Evolutionary conservation across 2,888 invertebrate species (phyloP).

Genomic region (Agrilus cyanescens): DNA sequence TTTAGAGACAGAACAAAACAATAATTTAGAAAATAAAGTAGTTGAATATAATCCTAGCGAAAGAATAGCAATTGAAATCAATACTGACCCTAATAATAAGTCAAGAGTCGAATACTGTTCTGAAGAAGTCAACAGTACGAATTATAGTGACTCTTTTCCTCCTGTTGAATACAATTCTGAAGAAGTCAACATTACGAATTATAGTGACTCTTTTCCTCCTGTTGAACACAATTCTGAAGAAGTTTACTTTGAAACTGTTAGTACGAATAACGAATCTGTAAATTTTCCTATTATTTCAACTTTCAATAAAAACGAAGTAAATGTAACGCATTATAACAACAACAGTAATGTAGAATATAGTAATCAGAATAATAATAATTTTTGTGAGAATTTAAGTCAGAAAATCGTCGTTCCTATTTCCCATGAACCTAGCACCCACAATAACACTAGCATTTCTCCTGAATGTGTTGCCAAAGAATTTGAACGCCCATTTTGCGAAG

Average conservation of each 20-base stretch:
- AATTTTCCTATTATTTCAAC: slow-evolving; percentile 2
- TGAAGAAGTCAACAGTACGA: no score
- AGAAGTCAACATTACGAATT: no score
- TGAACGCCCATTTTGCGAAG: slow-evolving; percentile 26
- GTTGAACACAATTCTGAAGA: no score
- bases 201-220: no score
- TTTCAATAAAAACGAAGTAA: slow-evolving; percentile 4
- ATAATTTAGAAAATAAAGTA: no score
- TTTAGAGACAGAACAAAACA: no score
- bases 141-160: no score
- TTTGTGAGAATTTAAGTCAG: background rate
- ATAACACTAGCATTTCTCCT: slow-evolving; percentile 3
- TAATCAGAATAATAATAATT: slow-evolving; percentile 3
- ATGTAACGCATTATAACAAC: slow-evolving; percentile 2
- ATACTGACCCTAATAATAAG: background rate
- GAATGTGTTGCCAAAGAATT: slow-evolving; percentile 10
- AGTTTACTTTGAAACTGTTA: no score
- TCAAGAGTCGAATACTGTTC: background rate
- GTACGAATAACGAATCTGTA: no score
- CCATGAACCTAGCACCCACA: background rate
- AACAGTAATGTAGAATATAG: slow-evolving; percentile 3
- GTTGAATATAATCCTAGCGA: background rate
- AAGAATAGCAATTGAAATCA: background rate
- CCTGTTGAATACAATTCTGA: no score
- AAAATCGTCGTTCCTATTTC: background rate